Base-by-base conservation (phyloP, 2,888 invertebrate genomes). In the Pyrrhia umbra region DNA sequence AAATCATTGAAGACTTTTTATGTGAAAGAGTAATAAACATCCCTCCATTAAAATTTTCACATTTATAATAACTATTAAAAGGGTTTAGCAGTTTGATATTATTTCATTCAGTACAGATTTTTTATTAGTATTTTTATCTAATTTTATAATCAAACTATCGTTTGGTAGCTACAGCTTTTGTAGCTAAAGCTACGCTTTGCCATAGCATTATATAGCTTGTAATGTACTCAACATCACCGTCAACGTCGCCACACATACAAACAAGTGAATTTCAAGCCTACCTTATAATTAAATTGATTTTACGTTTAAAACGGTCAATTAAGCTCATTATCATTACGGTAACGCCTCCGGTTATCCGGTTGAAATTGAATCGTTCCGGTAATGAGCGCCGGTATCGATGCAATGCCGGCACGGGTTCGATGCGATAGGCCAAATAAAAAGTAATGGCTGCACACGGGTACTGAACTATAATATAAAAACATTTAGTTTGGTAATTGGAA, bases 341-440 rank as follows among this genome's bases (percentile, higher is more conserved):
- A 79, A 79, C 78, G 72, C 74, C 65, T 60, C 75, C 75, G 77
- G 84, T 81, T 82, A 84, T 83, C 80, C 82, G 67, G 67, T 64
- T 80, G 78, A 85, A 89, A 79, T 88, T 88, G 87, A 88, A 86
- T 85, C 83, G 86, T 82, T 80, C 75, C 74, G 59, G 84, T 88
- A 89, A 89, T 88, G 89, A 89, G 84, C 75, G 74, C 73, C 77
- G 68, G 79, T 77, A 84, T 81, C 80, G 76, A 75, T 83, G 82
- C 74, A 79, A 64, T 71, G 67, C 72, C 72, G 72, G 76, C 51
- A 45, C 77, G 66, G 77, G 68, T 75, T 65, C 80, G 66, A 81
- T 77, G 73, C 74, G 80, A 81, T 81, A 82, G 80, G 72, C 75
- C 75, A 77, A 83, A 85, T 82, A 84, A 80, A 85, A 84, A 68